Evolutionary conservation across 2,113 vertebrate species (phyloP).

Genomic region (Macaca mulatta): DNA sequence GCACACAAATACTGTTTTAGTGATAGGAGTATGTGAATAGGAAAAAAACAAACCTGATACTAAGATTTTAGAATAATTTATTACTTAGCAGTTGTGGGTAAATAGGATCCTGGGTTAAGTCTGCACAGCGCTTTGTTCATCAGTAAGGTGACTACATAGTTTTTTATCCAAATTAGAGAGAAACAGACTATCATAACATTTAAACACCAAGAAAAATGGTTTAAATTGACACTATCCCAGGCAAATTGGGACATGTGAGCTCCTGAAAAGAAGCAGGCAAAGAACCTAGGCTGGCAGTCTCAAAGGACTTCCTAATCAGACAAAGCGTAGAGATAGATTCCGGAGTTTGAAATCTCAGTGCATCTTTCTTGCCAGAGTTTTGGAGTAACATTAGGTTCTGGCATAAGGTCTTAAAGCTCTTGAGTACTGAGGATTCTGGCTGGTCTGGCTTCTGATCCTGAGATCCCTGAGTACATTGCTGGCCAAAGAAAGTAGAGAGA

Average conservation of each 20-base stretch:
- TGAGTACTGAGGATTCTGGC: not conserved
- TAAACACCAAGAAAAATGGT: not conserved
- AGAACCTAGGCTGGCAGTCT: not conserved
- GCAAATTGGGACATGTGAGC: not conserved
- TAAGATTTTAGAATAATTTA: constrained; percentile 23
- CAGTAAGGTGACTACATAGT: not conserved
- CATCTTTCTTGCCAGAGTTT: not conserved
- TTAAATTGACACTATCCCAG: not conserved
- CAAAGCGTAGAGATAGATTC: not conserved
- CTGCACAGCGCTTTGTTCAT: not conserved
- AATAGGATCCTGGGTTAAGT: not conserved
- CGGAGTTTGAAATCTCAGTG: not conserved
- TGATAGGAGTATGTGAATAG: not conserved
- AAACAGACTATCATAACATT: not conserved
- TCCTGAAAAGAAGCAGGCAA: not conserved
- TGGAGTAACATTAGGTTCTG: not conserved
- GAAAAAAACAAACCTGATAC: not conserved
- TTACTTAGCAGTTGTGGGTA: not conserved
- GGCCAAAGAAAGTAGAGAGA: not conserved
- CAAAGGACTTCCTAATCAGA: not conserved
- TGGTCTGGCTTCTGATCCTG: not conserved
- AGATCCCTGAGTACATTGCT: not conserved
- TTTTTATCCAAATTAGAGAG: constrained; percentile 29
- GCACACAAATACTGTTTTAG: not conserved
- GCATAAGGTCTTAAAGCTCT: not conserved